Conservation (phyloP, 2,113 vertebrate species). For the Andinoacara biseriatus region DNA sequence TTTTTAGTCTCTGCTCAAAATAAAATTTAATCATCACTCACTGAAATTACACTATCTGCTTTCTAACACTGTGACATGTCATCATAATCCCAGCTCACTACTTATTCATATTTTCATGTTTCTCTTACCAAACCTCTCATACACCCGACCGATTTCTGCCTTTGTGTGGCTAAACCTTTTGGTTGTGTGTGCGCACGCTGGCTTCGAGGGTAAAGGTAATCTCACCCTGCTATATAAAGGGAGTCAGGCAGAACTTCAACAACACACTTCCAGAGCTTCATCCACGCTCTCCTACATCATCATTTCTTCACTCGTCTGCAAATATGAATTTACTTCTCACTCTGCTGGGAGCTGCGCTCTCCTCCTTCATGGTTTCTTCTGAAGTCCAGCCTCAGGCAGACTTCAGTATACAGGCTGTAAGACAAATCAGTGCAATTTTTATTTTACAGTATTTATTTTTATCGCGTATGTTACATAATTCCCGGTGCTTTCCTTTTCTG, state of each 20-base stretch:
- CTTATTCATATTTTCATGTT: neutral
- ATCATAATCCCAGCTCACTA: neutral
- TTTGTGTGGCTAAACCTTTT: neutral
- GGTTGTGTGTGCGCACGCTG: constrained; percentile 8
- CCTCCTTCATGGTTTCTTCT: constrained; percentile 42
- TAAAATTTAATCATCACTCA: neutral
- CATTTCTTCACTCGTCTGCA: neutral
- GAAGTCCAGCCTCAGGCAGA: constrained; percentile 63
- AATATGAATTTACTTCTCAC: constrained; percentile 60
- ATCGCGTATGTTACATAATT: neutral
- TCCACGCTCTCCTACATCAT: constrained; percentile 3
- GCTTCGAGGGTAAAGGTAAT: constrained; percentile 3
- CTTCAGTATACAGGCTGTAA: constrained; percentile 84
- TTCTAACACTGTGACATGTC: neutral
- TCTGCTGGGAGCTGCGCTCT: constrained; percentile 60
- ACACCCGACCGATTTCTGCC: constrained; percentile 1
- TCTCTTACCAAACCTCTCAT: neutral
- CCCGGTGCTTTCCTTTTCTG: neutral
- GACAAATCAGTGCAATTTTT: neutral
- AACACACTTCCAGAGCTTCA: constrained; percentile 16
- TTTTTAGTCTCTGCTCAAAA: constrained; percentile 3
- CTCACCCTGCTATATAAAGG: constrained; percentile 66
- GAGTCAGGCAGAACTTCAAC: constrained; percentile 9
- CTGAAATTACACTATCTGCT: neutral
- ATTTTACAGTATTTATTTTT: neutral